These are phyloP conservation scores for Ochotona curzoniae DNA, from an alignment of 2,113 vertebrate genomes.

Conservation along the genomic window DNA sequence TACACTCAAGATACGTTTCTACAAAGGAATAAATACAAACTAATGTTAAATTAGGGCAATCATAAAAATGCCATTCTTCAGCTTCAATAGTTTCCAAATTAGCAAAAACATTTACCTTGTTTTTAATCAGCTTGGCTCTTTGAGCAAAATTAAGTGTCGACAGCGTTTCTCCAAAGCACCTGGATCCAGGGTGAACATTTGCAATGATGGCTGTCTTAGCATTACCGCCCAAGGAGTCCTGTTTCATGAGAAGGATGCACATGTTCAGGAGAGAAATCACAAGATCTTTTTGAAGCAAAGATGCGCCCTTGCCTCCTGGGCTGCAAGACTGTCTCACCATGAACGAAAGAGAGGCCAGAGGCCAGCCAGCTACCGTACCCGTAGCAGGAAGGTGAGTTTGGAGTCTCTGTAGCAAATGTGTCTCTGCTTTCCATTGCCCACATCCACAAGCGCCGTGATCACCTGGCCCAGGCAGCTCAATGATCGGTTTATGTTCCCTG, in stretches of 20 bases:
- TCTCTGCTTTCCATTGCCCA: constrained; percentile 95
- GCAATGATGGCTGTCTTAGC: constrained; percentile 97
- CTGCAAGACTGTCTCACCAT: background rate
- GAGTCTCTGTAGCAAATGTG: constrained; percentile 97
- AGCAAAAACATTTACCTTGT: constrained; percentile 89
- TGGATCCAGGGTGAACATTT: constrained; percentile 97
- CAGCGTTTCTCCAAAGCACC: constrained; percentile 96
- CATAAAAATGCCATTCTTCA: background rate
- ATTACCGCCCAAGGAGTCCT: constrained; percentile 98
- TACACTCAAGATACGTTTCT: background rate
- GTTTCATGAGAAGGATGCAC: constrained; percentile 66
- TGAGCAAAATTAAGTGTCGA: constrained; percentile 98
- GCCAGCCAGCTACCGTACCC: constrained; percentile 84
- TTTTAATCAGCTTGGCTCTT: constrained; percentile 98
- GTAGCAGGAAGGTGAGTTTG: constrained; percentile 95
- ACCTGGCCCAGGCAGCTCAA: constrained; percentile 96
- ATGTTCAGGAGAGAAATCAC: background rate
- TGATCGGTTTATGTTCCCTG: constrained; percentile 97
- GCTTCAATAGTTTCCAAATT: constrained; percentile 28
- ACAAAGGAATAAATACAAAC: constrained; percentile 23
- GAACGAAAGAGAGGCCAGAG: background rate
- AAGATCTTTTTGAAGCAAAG: background rate
- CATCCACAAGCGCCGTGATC: constrained; percentile 95
- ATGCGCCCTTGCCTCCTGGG: background rate
- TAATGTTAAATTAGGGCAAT: background rate